Conservation (phyloP, 2,113 vertebrate genomes). For the Oreochromis tanganicae region DNA sequence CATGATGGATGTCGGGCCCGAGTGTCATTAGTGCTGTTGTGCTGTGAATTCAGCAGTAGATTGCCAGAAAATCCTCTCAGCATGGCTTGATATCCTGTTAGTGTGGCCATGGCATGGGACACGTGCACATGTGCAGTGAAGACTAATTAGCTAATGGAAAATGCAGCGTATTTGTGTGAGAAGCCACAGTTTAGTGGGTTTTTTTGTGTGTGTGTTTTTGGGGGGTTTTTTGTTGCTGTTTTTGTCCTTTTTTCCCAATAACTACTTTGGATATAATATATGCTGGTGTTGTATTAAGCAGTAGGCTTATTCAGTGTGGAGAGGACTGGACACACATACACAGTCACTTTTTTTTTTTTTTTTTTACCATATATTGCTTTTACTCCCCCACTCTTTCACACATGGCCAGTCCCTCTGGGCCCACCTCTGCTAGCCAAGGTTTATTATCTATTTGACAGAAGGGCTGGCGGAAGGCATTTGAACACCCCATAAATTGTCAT, state of each 20-base stretch:
- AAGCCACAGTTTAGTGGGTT: background rate
- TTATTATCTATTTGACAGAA: conserved; percentile 67
- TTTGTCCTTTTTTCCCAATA: background rate
- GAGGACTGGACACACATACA: background rate
- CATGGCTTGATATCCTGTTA: conserved; percentile 60
- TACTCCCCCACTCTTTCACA: conserved; percentile 40
- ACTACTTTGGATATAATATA: background rate
- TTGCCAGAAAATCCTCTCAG: conserved; percentile 67
- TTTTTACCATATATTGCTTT: conserved; percentile 16
- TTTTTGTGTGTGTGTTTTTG: background rate
- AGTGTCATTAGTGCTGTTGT: conserved; percentile 71
- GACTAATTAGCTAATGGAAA: conserved; percentile 60
- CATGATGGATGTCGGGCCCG: conserved; percentile 64
- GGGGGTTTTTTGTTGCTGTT: rapidly evolving
- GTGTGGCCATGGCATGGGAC: conserved; percentile 29
- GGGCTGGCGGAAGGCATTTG: conserved; percentile 54
- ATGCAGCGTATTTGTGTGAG: background rate
- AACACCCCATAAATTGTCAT: conserved; percentile 70
- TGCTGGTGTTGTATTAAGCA: conserved; percentile 7
- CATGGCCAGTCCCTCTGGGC: conserved; percentile 39
- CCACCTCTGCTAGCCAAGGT: conserved; percentile 54
- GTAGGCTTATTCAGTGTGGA: background rate
- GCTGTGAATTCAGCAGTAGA: conserved; percentile 61
- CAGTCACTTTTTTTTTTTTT: background rate
- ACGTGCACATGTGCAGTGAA: conserved; percentile 41